These are phyloP conservation scores for Pachyuromys duprasi DNA, from an alignment of 2,797 vertebrate genomes.

Conservation along the genomic window DNA sequence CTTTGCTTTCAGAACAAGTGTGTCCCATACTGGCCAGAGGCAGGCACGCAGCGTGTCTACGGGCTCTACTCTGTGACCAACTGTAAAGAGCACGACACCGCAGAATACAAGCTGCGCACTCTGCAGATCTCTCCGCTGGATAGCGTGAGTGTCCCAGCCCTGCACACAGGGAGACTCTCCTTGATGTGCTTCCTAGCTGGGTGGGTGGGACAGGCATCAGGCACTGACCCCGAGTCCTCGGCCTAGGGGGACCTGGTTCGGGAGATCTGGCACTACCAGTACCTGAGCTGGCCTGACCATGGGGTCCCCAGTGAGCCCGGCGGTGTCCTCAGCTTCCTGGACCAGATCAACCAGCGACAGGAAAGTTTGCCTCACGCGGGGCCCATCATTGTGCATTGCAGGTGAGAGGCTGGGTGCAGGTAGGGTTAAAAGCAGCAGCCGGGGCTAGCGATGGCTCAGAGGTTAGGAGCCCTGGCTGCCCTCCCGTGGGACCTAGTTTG, in stretches of 20 bases:
- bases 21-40: constrained; percentile 95
- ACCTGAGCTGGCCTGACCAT: constrained; percentile 98
- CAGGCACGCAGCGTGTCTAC: constrained; percentile 83
- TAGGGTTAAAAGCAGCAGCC: neutral
- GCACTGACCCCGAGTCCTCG: neutral
- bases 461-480: neutral
- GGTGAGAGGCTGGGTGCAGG: constrained; percentile 86
- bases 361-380: constrained; percentile 88
- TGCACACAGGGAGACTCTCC: neutral
- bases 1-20: constrained; percentile 94
- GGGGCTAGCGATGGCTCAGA: neutral
- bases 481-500: neutral
- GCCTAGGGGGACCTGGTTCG: constrained; percentile 77
- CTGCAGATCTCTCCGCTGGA: constrained; percentile 87
- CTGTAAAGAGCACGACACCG: constrained; percentile 86
- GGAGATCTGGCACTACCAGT: constrained; percentile 96
- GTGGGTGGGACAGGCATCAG: neutral
- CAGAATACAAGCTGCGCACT: constrained; percentile 93
- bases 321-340: constrained; percentile 95
- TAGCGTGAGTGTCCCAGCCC: constrained; percentile 86
- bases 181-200: neutral
- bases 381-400: constrained; percentile 97
- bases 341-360: constrained; percentile 94
- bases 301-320: constrained; percentile 95
- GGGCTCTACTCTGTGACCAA: constrained; percentile 90